These are phyloP conservation scores for Malthinus flaveolus DNA, from an alignment of 2,888 invertebrate species.

Conservation along the genomic window DNA sequence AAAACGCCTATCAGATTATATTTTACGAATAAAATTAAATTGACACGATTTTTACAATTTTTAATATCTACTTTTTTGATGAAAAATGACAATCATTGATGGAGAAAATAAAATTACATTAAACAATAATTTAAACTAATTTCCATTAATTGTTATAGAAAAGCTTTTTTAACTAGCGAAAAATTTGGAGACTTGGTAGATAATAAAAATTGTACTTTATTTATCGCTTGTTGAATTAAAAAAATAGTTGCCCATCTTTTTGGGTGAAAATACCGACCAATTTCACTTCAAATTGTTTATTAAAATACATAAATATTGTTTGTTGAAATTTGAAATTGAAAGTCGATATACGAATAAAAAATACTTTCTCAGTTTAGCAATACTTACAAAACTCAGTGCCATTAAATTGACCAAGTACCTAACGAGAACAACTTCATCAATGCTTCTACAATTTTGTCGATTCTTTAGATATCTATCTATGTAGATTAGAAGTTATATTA, in stretches of 20 bases:
- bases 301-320: constrained; percentile 12
- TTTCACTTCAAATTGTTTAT: constrained; percentile 40
- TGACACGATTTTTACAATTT: constrained; percentile 19
- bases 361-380: constrained; percentile 22
- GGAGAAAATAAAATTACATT: background rate
- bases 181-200: constrained; percentile 1
- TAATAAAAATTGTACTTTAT: background rate
- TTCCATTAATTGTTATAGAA: too few species aligned
- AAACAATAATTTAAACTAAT: background rate
- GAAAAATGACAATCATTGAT: too few species aligned
- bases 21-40: constrained; percentile 22
- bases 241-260: constrained; percentile 39
- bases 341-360: constrained; percentile 9
- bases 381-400: constrained; percentile 26
- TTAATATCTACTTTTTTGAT: constrained; percentile 20
- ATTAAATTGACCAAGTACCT: constrained; percentile 30
- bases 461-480: constrained; percentile 16
- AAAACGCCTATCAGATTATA: constrained; percentile 31
- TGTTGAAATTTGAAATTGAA: constrained; percentile 41
- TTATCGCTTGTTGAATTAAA: constrained; percentile 1
- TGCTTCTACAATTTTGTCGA: constrained; percentile 22
- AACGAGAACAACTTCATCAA: constrained; percentile 15
- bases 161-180: background rate
- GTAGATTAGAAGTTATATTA: constrained; percentile 12
- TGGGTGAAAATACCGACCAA: constrained; percentile 49